phyloP scores from a whole-genome alignment of 2,888 invertebrate species.

The Coenonympha glycerion region DNA sequence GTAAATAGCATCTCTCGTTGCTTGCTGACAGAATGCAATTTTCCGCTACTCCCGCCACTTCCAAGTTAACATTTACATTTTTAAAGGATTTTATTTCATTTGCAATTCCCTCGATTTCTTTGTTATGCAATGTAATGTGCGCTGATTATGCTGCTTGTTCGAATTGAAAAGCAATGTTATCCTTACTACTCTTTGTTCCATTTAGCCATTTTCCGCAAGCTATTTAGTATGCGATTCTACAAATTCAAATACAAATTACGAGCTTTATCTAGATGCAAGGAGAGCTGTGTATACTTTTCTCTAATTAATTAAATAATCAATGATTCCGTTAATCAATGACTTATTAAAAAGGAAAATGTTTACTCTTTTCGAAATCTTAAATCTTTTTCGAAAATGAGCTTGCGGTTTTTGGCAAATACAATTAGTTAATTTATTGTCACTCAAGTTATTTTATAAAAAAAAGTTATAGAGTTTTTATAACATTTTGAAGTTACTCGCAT shows the following conservation, averaged over 20 bases:
- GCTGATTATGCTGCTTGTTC: constrained; percentile 32
- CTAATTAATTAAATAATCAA: too few relatives aligned
- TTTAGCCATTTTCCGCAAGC: not conserved
- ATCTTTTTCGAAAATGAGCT: too few relatives aligned
- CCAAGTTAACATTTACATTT: constrained; percentile 14
- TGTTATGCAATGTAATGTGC: constrained; percentile 28
- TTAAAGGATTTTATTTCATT: constrained; percentile 27
- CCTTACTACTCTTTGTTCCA: not conserved
- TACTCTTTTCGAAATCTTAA: too few relatives aligned
- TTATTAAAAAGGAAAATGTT: too few relatives aligned
- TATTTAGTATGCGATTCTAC: not conserved
- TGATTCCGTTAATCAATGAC: too few relatives aligned
- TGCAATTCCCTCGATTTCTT: constrained; percentile 31
- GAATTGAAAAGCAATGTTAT: constrained; percentile 5
- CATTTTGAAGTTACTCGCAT: too few relatives aligned
- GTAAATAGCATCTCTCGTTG: constrained; percentile 16
- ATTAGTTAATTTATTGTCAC: too few relatives aligned
- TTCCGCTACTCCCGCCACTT: constrained; percentile 18
- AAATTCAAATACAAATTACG: not conserved
- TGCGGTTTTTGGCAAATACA: too few relatives aligned
- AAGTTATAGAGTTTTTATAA: too few relatives aligned
- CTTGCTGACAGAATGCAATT: constrained; percentile 27
- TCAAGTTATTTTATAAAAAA: too few relatives aligned
- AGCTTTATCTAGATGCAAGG: not conserved
- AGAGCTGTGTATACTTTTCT: too few relatives aligned